Conservation (phyloP, 1,140 invertebrate species). For the Drosophila pachea region DNA sequence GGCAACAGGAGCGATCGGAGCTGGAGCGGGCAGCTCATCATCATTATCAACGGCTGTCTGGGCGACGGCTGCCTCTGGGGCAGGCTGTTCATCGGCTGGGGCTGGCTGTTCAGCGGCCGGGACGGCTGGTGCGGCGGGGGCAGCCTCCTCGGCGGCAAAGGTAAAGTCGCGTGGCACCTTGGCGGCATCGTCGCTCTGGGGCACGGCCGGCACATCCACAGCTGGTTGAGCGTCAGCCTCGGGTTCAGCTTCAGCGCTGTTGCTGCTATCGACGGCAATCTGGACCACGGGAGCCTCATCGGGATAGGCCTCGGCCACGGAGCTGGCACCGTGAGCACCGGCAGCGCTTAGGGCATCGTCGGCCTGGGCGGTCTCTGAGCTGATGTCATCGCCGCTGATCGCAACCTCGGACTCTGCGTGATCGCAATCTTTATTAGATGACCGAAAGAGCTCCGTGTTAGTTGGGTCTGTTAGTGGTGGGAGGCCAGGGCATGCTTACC, state of each 20-base stretch:
- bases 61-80: conserved; percentile 31
- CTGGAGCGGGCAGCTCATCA: conserved; percentile 65
- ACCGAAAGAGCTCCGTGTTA: conserved; percentile 5
- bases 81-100: conserved; percentile 36
- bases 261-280: conserved; percentile 47
- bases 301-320: conserved; percentile 75
- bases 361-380: conserved; percentile 47
- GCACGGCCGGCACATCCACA: conserved; percentile 29
- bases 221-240: conserved; percentile 38
- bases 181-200: conserved; percentile 57
- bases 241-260: conserved; percentile 32
- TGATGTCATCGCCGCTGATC: conserved; percentile 34
- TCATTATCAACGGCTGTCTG: conserved; percentile 42
- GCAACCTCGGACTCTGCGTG: conserved; percentile 70
- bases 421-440: conserved; percentile 75
- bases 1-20: conserved; percentile 58
- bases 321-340: conserved; percentile 62
- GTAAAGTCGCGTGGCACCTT: conserved; percentile 42
- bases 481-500: conserved; percentile 48
- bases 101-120: conserved; percentile 54
- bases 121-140: too few species aligned
- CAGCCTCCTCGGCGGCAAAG: too few species aligned
- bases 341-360: conserved; percentile 65
- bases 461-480: conserved; percentile 39
- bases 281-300: conserved; percentile 63